phyloP scores from a whole-genome alignment of 2,113 vertebrate species.

The Plectropomus leopardus region DNA sequence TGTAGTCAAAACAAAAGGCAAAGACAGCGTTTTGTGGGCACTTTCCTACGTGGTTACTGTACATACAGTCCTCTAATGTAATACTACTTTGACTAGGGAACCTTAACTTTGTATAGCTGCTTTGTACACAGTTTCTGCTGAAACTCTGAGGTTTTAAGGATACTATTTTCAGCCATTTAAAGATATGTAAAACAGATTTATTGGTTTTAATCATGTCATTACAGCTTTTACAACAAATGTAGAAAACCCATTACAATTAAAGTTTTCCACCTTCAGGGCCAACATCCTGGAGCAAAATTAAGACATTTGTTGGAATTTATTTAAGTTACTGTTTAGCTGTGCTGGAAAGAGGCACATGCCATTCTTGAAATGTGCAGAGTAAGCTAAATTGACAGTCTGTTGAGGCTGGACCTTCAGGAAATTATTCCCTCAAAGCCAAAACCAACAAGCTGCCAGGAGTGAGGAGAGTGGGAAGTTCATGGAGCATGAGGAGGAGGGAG shows the following conservation, averaged over 20 bases:
- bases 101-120: background rate
- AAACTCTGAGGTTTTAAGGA: slow-evolving; percentile 30
- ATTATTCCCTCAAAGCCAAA: slow-evolving; percentile 75
- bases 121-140: slow-evolving; percentile 29
- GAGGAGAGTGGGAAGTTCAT: slow-evolving; percentile 59
- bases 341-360: slow-evolving; percentile 40
- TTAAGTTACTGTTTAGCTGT: slow-evolving; percentile 35
- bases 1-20: background rate
- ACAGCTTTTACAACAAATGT: slow-evolving; percentile 3
- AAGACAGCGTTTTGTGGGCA: background rate
- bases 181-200: slow-evolving; percentile 50
- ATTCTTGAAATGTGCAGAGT: slow-evolving; percentile 65
- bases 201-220: background rate
- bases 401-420: slow-evolving; percentile 74
- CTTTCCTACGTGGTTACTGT: background rate
- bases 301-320: slow-evolving; percentile 3
- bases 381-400: slow-evolving; percentile 57
- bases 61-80: background rate
- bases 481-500: slow-evolving; percentile 34
- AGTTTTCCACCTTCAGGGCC: background rate
- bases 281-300: background rate
- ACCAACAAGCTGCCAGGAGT: slow-evolving; percentile 71
- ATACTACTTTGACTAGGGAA: background rate
- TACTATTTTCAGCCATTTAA: slow-evolving; percentile 45
- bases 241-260: background rate